These are phyloP conservation scores for Dipodomys stephensi DNA, from an alignment of 2,113 vertebrate genomes.

Conservation along the genomic window DNA sequence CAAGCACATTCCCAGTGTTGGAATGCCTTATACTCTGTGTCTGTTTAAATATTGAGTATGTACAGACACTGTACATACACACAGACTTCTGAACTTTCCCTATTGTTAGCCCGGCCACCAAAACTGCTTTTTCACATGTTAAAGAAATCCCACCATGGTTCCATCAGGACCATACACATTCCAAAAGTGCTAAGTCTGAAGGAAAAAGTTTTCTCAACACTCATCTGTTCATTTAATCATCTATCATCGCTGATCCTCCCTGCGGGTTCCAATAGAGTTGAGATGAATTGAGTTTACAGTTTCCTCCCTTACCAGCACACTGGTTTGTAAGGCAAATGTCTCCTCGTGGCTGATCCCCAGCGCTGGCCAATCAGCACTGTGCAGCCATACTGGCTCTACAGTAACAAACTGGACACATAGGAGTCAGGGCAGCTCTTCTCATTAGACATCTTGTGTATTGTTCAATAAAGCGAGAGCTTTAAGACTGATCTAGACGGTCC, in stretches of 20 bases:
- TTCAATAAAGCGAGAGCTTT: slow-evolving; percentile 42
- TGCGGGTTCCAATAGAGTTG: slow-evolving; percentile 10
- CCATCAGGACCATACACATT: slow-evolving; percentile 23
- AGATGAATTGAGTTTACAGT: slow-evolving; percentile 5
- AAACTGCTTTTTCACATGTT: slow-evolving; percentile 7
- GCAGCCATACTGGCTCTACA: background rate
- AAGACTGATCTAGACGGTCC: background rate
- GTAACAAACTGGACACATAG: fast-evolving
- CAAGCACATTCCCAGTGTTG: background rate
- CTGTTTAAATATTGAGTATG: background rate
- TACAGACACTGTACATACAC: background rate
- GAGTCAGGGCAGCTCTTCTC: background rate
- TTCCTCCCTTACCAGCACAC: background rate
- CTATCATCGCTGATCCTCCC: background rate
- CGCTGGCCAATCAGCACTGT: background rate
- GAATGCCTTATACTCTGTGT: background rate
- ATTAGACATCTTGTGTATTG: slow-evolving; percentile 29
- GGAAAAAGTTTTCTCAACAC: slow-evolving; percentile 17
- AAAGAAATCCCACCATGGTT: background rate
- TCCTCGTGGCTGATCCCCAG: background rate
- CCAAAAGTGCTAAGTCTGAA: slow-evolving; percentile 42
- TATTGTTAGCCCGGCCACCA: background rate
- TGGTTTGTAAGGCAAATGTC: slow-evolving; percentile 26
- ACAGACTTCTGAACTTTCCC: background rate
- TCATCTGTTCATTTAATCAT: slow-evolving; percentile 57